phyloP scores from a whole-genome alignment of 2,888 invertebrate species.

The Dione juno region DNA sequence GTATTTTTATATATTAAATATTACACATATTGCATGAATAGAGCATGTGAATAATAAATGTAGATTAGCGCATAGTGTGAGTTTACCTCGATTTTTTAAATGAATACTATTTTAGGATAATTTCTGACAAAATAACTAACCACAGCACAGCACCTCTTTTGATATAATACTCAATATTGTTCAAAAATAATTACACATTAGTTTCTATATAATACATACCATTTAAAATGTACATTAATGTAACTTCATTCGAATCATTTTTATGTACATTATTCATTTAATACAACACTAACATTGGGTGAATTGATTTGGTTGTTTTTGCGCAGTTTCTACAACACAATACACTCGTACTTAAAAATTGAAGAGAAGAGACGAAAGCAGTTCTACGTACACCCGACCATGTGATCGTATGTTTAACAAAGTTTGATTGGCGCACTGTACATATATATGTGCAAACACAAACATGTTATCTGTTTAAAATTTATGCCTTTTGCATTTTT shows the following conservation, averaged over 20 bases:
- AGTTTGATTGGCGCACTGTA: slow-evolving; percentile 68
- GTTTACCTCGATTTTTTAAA: not conserved
- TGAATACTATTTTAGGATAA: not conserved
- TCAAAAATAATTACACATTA: slow-evolving; percentile 8
- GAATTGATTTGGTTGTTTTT: slow-evolving; percentile 62
- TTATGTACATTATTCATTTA: not conserved
- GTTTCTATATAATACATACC: not conserved
- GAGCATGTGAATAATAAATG: slow-evolving; percentile 34
- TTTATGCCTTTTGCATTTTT: slow-evolving; percentile 35
- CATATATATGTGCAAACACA: slow-evolving; percentile 55
- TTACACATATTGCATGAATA: slow-evolving; percentile 47
- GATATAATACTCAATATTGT: not conserved
- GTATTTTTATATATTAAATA: slow-evolving; percentile 40
- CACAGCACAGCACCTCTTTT: slow-evolving; percentile 23
- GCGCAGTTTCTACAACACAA: slow-evolving; percentile 79
- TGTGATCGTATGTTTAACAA: slow-evolving; percentile 71
- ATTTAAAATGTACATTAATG: not conserved
- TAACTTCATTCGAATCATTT: not conserved
- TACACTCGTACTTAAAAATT: slow-evolving; percentile 80
- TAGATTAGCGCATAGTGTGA: slow-evolving; percentile 20
- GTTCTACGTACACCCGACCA: slow-evolving; percentile 71
- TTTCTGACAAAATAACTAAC: slow-evolving; percentile 2
- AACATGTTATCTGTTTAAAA: slow-evolving; percentile 40
- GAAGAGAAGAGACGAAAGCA: slow-evolving; percentile 71
- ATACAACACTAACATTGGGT: slow-evolving; percentile 32